These are phyloP conservation scores for Leptodactylus fuscus DNA, from an alignment of 2,113 vertebrate genomes.

Conservation along the genomic window DNA sequence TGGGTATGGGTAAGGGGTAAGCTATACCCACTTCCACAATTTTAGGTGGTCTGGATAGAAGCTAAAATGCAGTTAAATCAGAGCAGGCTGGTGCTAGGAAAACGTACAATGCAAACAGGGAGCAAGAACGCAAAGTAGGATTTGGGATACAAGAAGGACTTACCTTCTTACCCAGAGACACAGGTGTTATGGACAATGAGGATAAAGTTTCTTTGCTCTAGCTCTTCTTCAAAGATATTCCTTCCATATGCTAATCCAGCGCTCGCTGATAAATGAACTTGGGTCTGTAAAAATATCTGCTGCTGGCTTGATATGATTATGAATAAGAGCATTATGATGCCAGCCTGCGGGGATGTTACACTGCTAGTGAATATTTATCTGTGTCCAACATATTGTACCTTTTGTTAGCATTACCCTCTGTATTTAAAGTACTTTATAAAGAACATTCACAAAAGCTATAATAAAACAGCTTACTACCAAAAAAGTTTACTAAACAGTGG, in stretches of 20 bases:
- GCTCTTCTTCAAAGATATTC: neutral
- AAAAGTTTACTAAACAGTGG: neutral
- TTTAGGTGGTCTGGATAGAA: neutral
- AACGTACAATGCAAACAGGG: too few relatives aligned
- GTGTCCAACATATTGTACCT: neutral
- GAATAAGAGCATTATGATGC: constrained; percentile 53
- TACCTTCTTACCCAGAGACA: neutral
- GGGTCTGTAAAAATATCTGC: constrained; percentile 42
- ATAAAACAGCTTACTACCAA: neutral
- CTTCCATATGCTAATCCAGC: neutral
- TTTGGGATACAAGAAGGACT: neutral
- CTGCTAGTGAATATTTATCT: constrained; percentile 25
- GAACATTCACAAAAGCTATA: neutral
- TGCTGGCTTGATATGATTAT: constrained; percentile 38
- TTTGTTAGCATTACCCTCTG: neutral
- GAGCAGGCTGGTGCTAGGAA: neutral
- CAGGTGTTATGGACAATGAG: neutral
- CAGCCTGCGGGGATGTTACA: neutral
- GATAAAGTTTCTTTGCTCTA: neutral
- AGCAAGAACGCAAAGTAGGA: too few relatives aligned
- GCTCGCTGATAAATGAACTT: constrained; percentile 20
- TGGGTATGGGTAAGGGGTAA: too few relatives aligned
- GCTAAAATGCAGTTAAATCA: too few relatives aligned
- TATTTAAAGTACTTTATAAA: neutral
- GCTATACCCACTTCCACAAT: neutral